Base-by-base conservation (phyloP, 23 tunicate species). In the Phallusia fumigata region DNA sequence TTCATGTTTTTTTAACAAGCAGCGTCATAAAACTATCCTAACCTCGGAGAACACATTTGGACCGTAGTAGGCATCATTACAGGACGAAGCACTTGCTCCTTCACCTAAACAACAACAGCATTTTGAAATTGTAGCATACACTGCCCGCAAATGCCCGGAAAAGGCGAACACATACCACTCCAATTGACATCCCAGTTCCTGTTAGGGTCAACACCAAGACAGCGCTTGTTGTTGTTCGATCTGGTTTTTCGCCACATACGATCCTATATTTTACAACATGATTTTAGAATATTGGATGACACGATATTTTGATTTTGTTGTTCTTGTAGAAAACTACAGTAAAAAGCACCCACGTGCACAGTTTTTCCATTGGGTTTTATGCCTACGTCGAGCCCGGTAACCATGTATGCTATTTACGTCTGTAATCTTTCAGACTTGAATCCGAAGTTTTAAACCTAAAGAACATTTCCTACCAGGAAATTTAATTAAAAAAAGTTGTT, bases 221-320 rank as follows among this genome's bases (percentile, higher is more conserved):
- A 95, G 15, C 5, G 0, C 10, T 73, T 77, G 5, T 33, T 2
- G 35, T 83, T 79, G 58, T 0, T 52, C 16, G 84, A 76, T 73
- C 99, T 76, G 35, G 95, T 95, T 58, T 95, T 95, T 33, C 99
- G 74, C 99, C 99, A 95, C 99, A 95, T 95, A 28, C 99, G 83
- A 52, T 95, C 96, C 91, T 90, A 47, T 8, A 10, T 0, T 49
- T 58, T 58, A 58, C 28, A 40, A 40, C 5, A 40, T 3, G 47
- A 40, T 40, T 40, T 40, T 5, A 40, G 10, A 40, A 40, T 40
- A 3, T 10, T 40, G 47, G 47, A 3, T 10, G 10, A 40, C 5
- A 3, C 47, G 10, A 5, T 10, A 40, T 40, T 40, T 3, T 40
- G 47, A 40, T 40, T 40, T 3, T 10, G 47, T 40, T 40, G 47